Conservation (phyloP, 2,797 vertebrate genomes). For the Bufotes viridis region DNA sequence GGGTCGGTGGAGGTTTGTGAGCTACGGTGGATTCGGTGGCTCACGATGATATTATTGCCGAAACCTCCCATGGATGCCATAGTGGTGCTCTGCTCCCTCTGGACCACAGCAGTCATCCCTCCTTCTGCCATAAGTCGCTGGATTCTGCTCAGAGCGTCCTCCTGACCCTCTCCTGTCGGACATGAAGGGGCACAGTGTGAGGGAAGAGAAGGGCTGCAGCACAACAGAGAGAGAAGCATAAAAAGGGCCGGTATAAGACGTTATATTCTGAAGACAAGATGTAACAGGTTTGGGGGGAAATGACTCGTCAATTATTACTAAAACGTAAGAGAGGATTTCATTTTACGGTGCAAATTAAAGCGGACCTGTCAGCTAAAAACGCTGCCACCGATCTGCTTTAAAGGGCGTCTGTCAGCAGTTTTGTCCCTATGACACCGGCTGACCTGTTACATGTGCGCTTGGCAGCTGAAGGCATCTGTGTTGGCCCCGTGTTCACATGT, state of each 20-base stretch:
- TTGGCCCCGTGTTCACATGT: too few species aligned
- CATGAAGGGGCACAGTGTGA: conserved; percentile 61
- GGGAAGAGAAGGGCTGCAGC: conserved; percentile 41
- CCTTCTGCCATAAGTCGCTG: conserved; percentile 96
- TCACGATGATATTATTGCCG: conserved; percentile 98
- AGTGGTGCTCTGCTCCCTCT: conserved; percentile 97
- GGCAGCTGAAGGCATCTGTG: too few species aligned
- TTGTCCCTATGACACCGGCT: too few species aligned
- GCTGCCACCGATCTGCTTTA: too few species aligned
- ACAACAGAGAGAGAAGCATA: conserved; percentile 50
- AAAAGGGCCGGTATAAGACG: conserved; percentile 27
- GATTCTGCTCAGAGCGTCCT: conserved; percentile 92
- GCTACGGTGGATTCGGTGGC: conserved; percentile 96
- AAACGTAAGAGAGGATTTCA: background rate
- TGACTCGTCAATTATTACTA: background rate
- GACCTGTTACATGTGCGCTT: too few species aligned
- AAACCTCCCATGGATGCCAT: conserved; percentile 99
- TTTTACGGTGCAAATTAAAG: too few species aligned
- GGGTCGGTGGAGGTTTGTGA: conserved; percentile 87
- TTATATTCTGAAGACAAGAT: conserved; percentile 7
- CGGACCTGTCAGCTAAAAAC: too few species aligned
- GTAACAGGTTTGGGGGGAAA: background rate
- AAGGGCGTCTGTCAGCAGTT: too few species aligned
- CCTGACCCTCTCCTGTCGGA: conserved; percentile 80
- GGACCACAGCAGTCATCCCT: conserved; percentile 97